Conservation (phyloP, 2,113 vertebrate species). For the Uria lomvia region DNA sequence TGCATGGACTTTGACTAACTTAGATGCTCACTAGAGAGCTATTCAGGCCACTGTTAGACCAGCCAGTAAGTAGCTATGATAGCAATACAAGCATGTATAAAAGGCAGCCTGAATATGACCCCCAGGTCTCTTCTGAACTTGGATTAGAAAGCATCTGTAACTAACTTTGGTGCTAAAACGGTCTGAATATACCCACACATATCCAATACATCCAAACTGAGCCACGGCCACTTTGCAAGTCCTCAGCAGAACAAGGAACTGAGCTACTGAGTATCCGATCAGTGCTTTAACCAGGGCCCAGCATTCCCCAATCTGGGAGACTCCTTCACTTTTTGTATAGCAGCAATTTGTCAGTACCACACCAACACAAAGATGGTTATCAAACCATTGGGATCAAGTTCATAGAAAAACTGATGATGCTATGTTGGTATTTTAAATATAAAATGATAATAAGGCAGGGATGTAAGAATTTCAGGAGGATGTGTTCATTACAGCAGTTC, state of each 20-base stretch:
- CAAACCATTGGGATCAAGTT: neutral
- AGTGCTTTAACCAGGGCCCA: neutral
- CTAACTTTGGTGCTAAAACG: neutral
- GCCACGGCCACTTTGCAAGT: neutral
- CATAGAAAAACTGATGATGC: neutral
- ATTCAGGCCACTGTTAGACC: neutral
- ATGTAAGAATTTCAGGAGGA: neutral
- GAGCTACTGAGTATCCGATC: neutral
- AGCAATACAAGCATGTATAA: accelerated
- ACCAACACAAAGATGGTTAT: neutral
- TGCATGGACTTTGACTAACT: neutral
- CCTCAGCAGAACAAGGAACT: neutral
- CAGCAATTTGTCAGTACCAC: neutral
- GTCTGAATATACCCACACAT: neutral
- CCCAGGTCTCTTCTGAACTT: neutral
- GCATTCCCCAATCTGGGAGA: neutral
- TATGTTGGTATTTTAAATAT: neutral
- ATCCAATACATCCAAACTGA: neutral
- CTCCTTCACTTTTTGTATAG: neutral
- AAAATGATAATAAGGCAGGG: neutral
- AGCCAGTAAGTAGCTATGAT: neutral
- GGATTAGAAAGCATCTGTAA: neutral
- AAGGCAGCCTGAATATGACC: neutral
- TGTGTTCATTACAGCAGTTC: neutral
- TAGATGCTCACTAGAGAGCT: neutral